Base-by-base conservation (phyloP, 2,888 invertebrate species). In the Dryadula phaetusa region DNA sequence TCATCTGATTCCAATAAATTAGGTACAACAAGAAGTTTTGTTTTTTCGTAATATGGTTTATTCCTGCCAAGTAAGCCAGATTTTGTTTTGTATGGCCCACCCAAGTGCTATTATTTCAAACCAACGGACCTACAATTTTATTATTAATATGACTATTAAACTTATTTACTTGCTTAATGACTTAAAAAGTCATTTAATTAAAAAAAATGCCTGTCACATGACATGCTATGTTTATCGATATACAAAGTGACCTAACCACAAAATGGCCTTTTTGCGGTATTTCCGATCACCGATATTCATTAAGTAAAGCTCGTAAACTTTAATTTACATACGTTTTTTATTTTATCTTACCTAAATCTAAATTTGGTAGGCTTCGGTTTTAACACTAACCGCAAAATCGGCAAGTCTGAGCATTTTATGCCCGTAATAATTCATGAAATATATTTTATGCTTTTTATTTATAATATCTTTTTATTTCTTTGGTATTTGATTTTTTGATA, bases 271-370 rank as follows among this genome's bases (percentile, higher is more conserved):
- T 81, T 86, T 85, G 85, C 77, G 88, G 90, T 83, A 90, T 90
- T 90, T 90, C 90, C 88, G 89, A 86, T 88, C 81, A 83, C 76
- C 77, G 67, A 86, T 83, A 84, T 84, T 85, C 82, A 85, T 87
- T 87, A 83, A 82, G 75, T 78, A 72, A 70, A 70, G 76, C 74
- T 78, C 81, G 76, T 83, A 82, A 84, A 84, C 80, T 74, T 86
- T 82, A 79, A 67, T 69, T 71, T 54, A 46, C 87, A 90, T 90
- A 87, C 86, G 87, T 86, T 82, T 82, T n/a, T 76, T 83, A 84
- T 86, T 85, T 85, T 83, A 89, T 88, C 86, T 82, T 76, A 73
- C 79, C 74, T 79, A 79, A 80, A 79, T 80, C 79, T 78, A 82
- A 85, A 86, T 87, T 86, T 85, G 84, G 82, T 76, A 78, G 56